phyloP scores from a whole-genome alignment of 2,113 vertebrate genomes.

The Phaetusa simplex region DNA sequence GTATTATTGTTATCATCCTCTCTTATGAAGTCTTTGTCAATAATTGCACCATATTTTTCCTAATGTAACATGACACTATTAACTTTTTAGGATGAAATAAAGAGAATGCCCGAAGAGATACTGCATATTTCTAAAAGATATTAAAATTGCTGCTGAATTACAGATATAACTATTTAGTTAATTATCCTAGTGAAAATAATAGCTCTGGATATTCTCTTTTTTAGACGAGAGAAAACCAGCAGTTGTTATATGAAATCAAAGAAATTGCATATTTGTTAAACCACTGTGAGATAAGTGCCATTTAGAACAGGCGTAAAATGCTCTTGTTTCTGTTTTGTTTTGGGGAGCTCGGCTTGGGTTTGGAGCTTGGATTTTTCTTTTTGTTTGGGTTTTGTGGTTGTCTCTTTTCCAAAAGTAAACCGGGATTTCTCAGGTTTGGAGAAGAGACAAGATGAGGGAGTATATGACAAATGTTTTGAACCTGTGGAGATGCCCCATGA shows the following conservation, averaged over 20 bases:
- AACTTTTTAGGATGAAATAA: constrained; percentile 18
- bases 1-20: constrained; percentile 22
- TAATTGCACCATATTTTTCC: constrained; percentile 44
- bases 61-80: constrained; percentile 36
- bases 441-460: not conserved
- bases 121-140: constrained; percentile 17
- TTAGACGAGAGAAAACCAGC: not conserved
- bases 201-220: not conserved
- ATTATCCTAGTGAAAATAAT: constrained; percentile 43
- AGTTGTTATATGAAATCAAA: not conserved
- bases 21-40: constrained; percentile 44
- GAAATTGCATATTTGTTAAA: not conserved
- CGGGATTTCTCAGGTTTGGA: not conserved
- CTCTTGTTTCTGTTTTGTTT: not conserved
- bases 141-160: constrained; percentile 43
- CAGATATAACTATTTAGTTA: constrained; percentile 36
- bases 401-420: not conserved
- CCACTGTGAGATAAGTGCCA: not conserved
- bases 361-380: not conserved
- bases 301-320: not conserved
- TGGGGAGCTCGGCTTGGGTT: not conserved
- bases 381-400: not conserved
- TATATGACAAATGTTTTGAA: not conserved
- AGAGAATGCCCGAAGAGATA: constrained; percentile 35
- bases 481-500: not conserved